Conservation (phyloP, 2,113 vertebrate species). For the Ammodytes dubius region DNA sequence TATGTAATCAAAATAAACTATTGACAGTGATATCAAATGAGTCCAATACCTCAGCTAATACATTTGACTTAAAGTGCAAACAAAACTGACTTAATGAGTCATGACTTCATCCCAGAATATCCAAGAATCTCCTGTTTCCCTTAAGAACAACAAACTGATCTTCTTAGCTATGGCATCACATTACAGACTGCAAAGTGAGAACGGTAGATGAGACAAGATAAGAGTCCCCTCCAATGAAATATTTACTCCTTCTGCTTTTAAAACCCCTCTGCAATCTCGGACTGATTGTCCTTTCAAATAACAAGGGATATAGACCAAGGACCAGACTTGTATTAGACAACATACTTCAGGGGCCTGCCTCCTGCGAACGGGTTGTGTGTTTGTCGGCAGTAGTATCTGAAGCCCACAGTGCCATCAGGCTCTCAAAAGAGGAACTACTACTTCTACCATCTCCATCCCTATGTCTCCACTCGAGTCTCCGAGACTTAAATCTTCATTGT, state of each 20-base stretch:
- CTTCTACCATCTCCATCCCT: slow-evolving; percentile 15
- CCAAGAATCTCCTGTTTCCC: background rate
- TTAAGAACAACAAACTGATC: slow-evolving; percentile 8
- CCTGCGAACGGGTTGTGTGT: slow-evolving; percentile 7
- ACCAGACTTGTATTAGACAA: slow-evolving; percentile 51
- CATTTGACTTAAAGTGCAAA: background rate
- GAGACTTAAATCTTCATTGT: slow-evolving; percentile 41
- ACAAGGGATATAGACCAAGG: slow-evolving; percentile 31
- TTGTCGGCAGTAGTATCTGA: slow-evolving; percentile 58
- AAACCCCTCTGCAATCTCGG: background rate
- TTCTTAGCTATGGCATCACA: slow-evolving; percentile 14
- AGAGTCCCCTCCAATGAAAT: slow-evolving; percentile 8
- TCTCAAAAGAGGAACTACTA: slow-evolving; percentile 72
- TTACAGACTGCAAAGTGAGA: background rate
- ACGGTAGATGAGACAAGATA: background rate
- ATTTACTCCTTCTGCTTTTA: slow-evolving; percentile 12
- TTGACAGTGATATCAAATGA: slow-evolving; percentile 15
- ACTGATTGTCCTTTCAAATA: slow-evolving; percentile 29
- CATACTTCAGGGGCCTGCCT: slow-evolving; percentile 24
- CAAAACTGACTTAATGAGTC: background rate
- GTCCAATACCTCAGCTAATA: background rate
- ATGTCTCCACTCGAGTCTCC: slow-evolving; percentile 17
- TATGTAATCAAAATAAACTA: slow-evolving; percentile 28
- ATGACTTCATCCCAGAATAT: background rate
- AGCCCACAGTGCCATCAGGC: slow-evolving; percentile 84